Evolutionary conservation across 2,797 vertebrate species (phyloP).

Genomic region (Choloepus didactylus): DNA sequence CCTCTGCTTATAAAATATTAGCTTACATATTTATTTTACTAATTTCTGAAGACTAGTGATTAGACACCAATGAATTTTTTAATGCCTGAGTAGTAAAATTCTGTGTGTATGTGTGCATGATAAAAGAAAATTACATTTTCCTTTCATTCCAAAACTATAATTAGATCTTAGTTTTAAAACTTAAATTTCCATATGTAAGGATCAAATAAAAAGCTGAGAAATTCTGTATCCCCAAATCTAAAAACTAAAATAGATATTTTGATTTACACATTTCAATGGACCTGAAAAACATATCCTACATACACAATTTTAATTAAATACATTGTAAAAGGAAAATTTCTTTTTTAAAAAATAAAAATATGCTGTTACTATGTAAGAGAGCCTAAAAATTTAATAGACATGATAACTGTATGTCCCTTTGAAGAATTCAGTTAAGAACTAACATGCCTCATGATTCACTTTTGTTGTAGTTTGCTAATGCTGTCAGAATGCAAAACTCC

Average conservation of each 20-base stretch:
- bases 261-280: neutral
- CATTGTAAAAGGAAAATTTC: neutral
- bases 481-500: too few species aligned
- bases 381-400: neutral
- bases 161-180: neutral
- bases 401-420: neutral
- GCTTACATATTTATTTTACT: neutral
- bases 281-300: neutral
- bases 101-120: neutral
- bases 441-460: neutral
- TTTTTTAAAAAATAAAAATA: neutral
- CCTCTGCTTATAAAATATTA: neutral
- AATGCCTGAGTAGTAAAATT: too few species aligned
- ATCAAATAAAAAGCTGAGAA: neutral
- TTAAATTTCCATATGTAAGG: neutral
- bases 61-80: too few species aligned
- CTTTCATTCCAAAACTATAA: neutral
- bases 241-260: neutral
- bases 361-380: neutral
- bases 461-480: too few species aligned
- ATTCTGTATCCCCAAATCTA: neutral
- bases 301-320: neutral
- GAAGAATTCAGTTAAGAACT: neutral
- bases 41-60: too few species aligned
- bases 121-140: neutral